Evolutionary conservation across 1,140 invertebrate species (phyloP), one percentile per base, ranked within the genome.

Genomic region (Drosophila sturtevanti): DNA sequence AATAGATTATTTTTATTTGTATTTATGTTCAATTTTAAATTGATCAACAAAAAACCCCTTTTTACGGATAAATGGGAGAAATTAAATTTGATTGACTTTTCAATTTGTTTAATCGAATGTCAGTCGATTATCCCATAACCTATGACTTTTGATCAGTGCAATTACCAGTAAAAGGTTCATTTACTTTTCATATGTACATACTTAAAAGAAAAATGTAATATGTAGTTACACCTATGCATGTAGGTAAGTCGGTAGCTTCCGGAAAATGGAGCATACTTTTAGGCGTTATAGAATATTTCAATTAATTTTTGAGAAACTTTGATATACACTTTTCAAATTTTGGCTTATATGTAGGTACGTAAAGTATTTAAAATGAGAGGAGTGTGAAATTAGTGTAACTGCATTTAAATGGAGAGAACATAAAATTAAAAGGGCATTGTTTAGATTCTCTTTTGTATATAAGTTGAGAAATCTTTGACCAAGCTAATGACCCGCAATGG

Each of bases 201-300:
- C 1, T 14, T 44, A 7, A 7, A 44, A 18, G 14, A 9, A 44
- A 14, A 41, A 14, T 4, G 37, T 41, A 12, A 12, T n/a, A n/a
- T n/a, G n/a, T n/a, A n/a, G n/a, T n/a, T n/a, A 37, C 12, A 41
- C 12, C 4, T 38, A 38, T 38, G 37, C n/a, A 37, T 12, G n/a
- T 37, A n/a, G 10, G 11, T 38, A 3, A 1, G 5, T 2, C 12
- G 37, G 12, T 38, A 38, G 12, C 2, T 38, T 11, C 12, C 58
- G 54, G n/a, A 41, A 37, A 68, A 38, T 51, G 54, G 84, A 81
- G 64, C 72, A 85, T 63, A 79, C 76, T 84, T 82, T 76, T 48
- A 31, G 76, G 78, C 31, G 61, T 52, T 14, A 11, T 18, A 31
- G 38, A 65, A 34, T 52, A 12, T 11, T 18, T 24, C 48, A 65